A percentile compares a stretch with the other conserved stretches of the same genome.
These are phyloP conservation scores for Leptodirus hochenwartii DNA, from an alignment of 2,888 invertebrate genomes.

Conservation along the genomic window DNA sequence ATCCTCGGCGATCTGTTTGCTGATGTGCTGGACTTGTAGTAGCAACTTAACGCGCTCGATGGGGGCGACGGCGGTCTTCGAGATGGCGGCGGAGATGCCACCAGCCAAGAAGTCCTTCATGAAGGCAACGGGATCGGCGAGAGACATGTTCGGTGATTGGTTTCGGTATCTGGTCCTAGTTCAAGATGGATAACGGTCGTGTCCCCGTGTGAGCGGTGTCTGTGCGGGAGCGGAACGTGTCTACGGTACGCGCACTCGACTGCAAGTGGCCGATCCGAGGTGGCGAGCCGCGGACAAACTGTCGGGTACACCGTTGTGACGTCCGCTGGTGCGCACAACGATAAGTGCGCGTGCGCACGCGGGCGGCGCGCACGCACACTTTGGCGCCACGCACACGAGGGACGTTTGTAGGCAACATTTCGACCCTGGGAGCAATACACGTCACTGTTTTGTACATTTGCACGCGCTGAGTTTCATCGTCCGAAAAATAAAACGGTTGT, in stretches of 20 bases:
- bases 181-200: too few relatives aligned
- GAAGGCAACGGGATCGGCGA: slow-evolving; percentile 67
- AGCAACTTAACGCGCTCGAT: slow-evolving; percentile 90
- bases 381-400: not conserved
- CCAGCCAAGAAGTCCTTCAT: slow-evolving; percentile 83
- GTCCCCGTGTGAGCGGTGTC: too few relatives aligned
- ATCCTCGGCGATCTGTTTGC: slow-evolving; percentile 70
- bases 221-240: too few relatives aligned
- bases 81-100: slow-evolving; percentile 81
- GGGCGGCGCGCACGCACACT: not conserved
- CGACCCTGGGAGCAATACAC: too few relatives aligned
- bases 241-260: slow-evolving; percentile 35
- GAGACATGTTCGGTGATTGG: too few relatives aligned
- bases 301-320: slow-evolving; percentile 2
- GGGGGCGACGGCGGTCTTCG: slow-evolving; percentile 88
- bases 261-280: slow-evolving; percentile 32
- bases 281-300: too few relatives aligned
- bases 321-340: not conserved
- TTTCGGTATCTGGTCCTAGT: too few relatives aligned
- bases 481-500: too few relatives aligned
- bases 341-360: not conserved
- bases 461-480: too few relatives aligned
- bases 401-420: not conserved
- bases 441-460: too few relatives aligned
- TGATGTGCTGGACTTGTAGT: slow-evolving; percentile 86